Conservation (phyloP, 1,140 invertebrate genomes). For the Ips nitidus region DNA sequence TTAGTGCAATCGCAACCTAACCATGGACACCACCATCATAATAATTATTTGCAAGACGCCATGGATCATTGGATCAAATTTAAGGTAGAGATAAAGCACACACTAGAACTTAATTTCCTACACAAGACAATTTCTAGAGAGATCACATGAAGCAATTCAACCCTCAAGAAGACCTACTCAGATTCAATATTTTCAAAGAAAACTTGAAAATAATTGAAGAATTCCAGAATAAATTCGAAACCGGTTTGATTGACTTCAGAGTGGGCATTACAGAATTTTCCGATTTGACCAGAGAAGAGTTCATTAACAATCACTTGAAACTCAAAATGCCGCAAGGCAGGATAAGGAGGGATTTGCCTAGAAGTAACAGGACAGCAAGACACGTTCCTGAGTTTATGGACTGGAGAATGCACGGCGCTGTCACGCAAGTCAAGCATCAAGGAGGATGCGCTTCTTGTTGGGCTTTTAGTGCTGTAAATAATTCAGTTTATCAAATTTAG, state of each 20-base stretch:
- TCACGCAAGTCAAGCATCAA: slow-evolving; percentile 46
- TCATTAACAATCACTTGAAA: slow-evolving; percentile 55
- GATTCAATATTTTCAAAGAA: slow-evolving; percentile 83
- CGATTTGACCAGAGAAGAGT: slow-evolving; percentile 84
- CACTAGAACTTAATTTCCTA: not conserved
- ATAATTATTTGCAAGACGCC: not conserved
- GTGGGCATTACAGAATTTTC: slow-evolving; percentile 77
- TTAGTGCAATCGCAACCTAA: too few species aligned
- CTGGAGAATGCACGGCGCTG: slow-evolving; percentile 45
- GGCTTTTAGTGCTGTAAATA: slow-evolving; percentile 57
- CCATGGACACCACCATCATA: not conserved
- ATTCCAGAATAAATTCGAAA: slow-evolving; percentile 73
- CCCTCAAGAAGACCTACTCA: slow-evolving; percentile 54
- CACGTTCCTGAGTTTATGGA: slow-evolving; percentile 38
- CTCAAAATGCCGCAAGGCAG: slow-evolving; percentile 79
- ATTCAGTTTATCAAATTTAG: not conserved
- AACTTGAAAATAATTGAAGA: slow-evolving; percentile 80
- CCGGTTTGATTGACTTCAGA: slow-evolving; percentile 66
- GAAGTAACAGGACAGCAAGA: slow-evolving; percentile 8
- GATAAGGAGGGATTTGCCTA: slow-evolving; percentile 4
- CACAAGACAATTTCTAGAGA: slow-evolving; percentile 11
- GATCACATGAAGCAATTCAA: slow-evolving; percentile 22
- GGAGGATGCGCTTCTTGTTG: slow-evolving; percentile 55
- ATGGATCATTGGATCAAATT: slow-evolving; percentile 22
- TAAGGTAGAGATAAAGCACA: slow-evolving; percentile 8